Conservation (phyloP, 2,888 invertebrate genomes). For the Tyria jacobaeae region DNA sequence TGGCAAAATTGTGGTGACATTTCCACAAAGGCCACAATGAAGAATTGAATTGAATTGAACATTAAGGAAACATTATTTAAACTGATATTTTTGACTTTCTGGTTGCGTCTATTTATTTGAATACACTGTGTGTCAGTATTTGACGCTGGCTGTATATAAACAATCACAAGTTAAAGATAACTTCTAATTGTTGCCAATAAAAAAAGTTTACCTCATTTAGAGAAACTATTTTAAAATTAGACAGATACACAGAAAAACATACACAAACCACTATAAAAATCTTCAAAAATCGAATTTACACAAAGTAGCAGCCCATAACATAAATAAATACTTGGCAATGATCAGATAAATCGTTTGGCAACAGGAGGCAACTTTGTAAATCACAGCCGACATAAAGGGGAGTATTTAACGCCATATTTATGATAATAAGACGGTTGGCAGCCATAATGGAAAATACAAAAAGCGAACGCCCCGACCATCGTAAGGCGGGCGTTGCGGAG, state of each 20-base stretch:
- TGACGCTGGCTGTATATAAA: too few relatives aligned
- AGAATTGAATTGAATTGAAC: too few relatives aligned
- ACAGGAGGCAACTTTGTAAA: slow-evolving; percentile 73
- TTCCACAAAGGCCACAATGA: too few relatives aligned
- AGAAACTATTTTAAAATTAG: too few relatives aligned
- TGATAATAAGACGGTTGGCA: slow-evolving; percentile 83
- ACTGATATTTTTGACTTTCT: too few relatives aligned
- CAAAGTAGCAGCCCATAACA: slow-evolving; percentile 11
- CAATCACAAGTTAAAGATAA: too few relatives aligned
- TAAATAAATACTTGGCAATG: slow-evolving; percentile 25
- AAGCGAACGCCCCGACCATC: slow-evolving; percentile 66
- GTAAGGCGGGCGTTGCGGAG: slow-evolving; percentile 53
- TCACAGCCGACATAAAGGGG: slow-evolving; percentile 79
- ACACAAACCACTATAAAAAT: not conserved
- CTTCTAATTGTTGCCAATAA: too few relatives aligned
- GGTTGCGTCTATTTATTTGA: too few relatives aligned
- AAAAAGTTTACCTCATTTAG: too few relatives aligned
- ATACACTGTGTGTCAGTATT: too few relatives aligned
- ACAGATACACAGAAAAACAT: not conserved
- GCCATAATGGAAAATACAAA: slow-evolving; percentile 85
- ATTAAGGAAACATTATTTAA: too few relatives aligned
- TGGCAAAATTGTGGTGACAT: too few relatives aligned
- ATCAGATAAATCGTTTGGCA: slow-evolving; percentile 43
- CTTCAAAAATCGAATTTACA: not conserved
- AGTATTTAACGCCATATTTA: slow-evolving; percentile 84